phyloP scores from a whole-genome alignment of 1,140 invertebrate species.

The Radopholus similis region DNA sequence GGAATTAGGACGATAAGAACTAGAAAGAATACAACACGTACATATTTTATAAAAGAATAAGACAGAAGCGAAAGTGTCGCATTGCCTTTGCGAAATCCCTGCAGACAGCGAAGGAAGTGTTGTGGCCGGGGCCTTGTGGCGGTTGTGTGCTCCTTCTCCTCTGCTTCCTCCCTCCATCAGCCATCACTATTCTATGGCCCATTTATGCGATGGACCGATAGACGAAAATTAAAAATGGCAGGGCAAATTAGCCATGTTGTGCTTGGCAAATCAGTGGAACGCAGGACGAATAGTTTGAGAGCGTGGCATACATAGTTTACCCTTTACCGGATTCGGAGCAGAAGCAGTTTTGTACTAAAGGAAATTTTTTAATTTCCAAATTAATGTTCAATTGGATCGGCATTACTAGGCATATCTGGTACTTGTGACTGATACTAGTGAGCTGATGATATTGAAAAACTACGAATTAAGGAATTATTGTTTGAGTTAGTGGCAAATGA shows the following conservation, averaged over 20 bases:
- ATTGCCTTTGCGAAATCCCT: background rate
- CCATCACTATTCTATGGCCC: background rate
- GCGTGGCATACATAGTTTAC: background rate
- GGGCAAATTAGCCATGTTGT: slow-evolving; percentile 2
- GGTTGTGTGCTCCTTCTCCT: background rate
- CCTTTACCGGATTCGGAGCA: too few relatives aligned
- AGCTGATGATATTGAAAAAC: background rate
- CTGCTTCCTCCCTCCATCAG: background rate
- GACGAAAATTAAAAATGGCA: slow-evolving; percentile 8
- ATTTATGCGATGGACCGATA: background rate
- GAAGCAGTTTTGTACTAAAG: background rate
- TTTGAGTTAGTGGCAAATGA: too few relatives aligned
- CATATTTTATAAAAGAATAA: background rate
- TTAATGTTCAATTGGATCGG: background rate
- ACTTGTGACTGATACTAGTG: background rate
- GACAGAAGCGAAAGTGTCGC: background rate
- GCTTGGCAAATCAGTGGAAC: background rate
- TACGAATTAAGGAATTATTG: too few relatives aligned
- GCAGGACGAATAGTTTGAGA: background rate
- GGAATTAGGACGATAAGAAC: background rate
- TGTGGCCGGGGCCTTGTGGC: background rate
- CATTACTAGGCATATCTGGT: background rate
- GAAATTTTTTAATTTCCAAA: background rate
- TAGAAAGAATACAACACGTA: background rate
- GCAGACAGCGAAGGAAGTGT: background rate